Percentiles rank a stretch among this genome's conserved stretches.
Evolutionary conservation across 64 coral and sea anemone species (phyloP).

Genomic region (Stylophora pistillata): DNA sequence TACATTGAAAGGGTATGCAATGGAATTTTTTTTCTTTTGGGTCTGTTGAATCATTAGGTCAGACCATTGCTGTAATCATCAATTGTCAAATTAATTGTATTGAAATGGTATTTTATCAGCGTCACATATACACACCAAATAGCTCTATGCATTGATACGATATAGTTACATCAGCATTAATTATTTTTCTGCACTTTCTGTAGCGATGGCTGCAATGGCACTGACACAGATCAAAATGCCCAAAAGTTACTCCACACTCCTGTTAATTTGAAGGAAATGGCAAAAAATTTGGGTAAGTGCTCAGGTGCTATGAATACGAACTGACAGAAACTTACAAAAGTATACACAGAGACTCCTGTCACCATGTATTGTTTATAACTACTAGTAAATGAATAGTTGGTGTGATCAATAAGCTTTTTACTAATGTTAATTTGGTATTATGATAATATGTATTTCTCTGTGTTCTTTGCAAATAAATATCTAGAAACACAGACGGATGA

Average conservation of each 20-base stretch:
- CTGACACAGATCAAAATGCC: background rate
- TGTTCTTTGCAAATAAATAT: background rate
- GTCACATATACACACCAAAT: background rate
- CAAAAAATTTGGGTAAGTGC: constrained; percentile 12
- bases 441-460: too few species aligned
- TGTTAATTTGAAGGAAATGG: constrained; percentile 16
- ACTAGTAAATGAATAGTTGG: too few species aligned
- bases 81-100: background rate
- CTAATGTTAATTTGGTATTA: too few species aligned
- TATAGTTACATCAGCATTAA: background rate
- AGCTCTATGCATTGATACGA: too few species aligned
- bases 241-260: constrained; percentile 20
- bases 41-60: background rate
- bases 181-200: background rate
- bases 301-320: background rate
- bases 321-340: too few species aligned
- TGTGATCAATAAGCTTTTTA: too few species aligned
- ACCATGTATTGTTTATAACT: background rate
- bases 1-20: constrained; percentile 58
- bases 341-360: background rate
- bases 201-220: constrained; percentile 5
- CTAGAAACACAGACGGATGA: background rate
- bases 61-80: background rate
- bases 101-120: background rate
- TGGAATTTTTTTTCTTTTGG: background rate